phyloP scores from a whole-genome alignment of 2,113 vertebrate genomes.

The Muntiacus muntjak region DNA sequence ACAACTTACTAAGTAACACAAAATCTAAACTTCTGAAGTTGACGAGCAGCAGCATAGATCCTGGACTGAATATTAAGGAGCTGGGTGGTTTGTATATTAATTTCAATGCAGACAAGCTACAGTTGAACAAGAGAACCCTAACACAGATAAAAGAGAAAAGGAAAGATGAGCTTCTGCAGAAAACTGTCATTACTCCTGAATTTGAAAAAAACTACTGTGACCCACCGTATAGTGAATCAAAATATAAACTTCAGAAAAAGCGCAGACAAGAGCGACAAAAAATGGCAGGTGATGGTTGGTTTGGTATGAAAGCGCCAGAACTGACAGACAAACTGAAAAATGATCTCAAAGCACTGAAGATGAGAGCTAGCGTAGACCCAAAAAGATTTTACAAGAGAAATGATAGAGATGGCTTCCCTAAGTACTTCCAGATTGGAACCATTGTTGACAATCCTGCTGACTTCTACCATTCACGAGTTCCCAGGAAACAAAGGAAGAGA shows the following conservation, averaged over 20 bases:
- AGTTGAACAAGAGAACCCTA: slow-evolving; percentile 75
- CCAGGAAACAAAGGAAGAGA: slow-evolving; percentile 95
- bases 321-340: slow-evolving; percentile 91
- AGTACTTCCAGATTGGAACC: slow-evolving; percentile 96
- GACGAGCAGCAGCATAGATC: slow-evolving; percentile 93
- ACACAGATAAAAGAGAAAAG: slow-evolving; percentile 85
- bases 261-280: slow-evolving; percentile 87
- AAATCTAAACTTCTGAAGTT: slow-evolving; percentile 79
- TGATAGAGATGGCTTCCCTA: slow-evolving; percentile 94
- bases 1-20: slow-evolving; percentile 83
- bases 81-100: slow-evolving; percentile 95
- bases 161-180: slow-evolving; percentile 91
- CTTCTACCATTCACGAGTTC: slow-evolving; percentile 94
- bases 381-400: slow-evolving; percentile 99
- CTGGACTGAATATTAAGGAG: slow-evolving; percentile 91
- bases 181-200: slow-evolving; percentile 91
- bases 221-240: slow-evolving; percentile 89
- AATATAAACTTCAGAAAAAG: slow-evolving; percentile 86
- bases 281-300: slow-evolving; percentile 93
- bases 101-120: slow-evolving; percentile 88
- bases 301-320: slow-evolving; percentile 97
- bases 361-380: slow-evolving; percentile 92
- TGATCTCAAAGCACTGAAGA: slow-evolving; percentile 91
- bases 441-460: slow-evolving; percentile 92
- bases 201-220: slow-evolving; percentile 92